phyloP scores from a whole-genome alignment of 1,140 invertebrate genomes.

The Drosophila chauvacae region DNA sequence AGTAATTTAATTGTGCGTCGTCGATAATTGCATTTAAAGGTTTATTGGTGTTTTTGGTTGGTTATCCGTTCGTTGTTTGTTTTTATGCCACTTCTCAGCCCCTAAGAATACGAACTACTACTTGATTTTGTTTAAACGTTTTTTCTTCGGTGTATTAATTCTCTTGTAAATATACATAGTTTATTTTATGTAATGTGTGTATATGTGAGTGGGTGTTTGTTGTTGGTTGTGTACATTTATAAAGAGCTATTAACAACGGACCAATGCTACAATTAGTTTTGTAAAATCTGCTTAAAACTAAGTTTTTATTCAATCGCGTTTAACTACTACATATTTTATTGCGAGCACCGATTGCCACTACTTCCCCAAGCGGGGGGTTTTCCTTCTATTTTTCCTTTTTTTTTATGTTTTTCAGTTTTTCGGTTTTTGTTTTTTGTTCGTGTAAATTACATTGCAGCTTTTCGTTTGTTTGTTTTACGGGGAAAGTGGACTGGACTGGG shows the following conservation, averaged over 20 bases:
- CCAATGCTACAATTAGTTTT: slow-evolving; percentile 63
- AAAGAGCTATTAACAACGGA: slow-evolving; percentile 75
- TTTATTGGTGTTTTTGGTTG: slow-evolving; percentile 15
- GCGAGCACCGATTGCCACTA: slow-evolving; percentile 69
- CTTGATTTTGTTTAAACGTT: slow-evolving; percentile 1
- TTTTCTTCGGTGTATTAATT: slow-evolving; percentile 5
- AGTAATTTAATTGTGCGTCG: slow-evolving; percentile 1
- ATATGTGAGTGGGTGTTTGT: slow-evolving; percentile 13
- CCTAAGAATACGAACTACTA: slow-evolving; percentile 24
- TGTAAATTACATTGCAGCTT: slow-evolving; percentile 24
- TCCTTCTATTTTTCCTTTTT: background rate
- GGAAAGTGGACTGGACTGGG: slow-evolving; percentile 16
- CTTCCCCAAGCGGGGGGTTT: slow-evolving; percentile 31
- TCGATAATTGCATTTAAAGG: slow-evolving; percentile 3
- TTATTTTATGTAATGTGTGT: slow-evolving; percentile 53
- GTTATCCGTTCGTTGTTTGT: slow-evolving; percentile 11
- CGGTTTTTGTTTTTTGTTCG: slow-evolving; percentile 6
- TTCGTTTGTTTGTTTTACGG: slow-evolving; percentile 4
- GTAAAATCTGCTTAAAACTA: slow-evolving; percentile 39
- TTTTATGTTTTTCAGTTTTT: background rate
- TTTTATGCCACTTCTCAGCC: slow-evolving; percentile 13
- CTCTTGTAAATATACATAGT: slow-evolving; percentile 54
- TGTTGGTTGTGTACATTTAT: slow-evolving; percentile 35
- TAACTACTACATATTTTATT: slow-evolving; percentile 54
- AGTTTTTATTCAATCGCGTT: slow-evolving; percentile 38